Conservation (phyloP, 2,797 vertebrate species). For the Avahi laniger region DNA sequence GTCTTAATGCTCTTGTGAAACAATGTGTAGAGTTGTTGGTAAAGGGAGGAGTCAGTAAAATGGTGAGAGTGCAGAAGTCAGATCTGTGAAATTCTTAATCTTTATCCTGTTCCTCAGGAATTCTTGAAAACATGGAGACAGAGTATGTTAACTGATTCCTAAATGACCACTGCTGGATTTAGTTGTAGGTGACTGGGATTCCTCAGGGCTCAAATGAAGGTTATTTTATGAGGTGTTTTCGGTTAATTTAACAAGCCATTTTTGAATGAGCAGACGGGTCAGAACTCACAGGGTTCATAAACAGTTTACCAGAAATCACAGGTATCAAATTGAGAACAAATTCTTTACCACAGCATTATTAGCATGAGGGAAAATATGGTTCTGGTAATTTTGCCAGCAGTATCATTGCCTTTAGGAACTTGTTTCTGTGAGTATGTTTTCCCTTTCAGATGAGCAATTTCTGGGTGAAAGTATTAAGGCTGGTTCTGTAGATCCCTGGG, state of each 20-base stretch:
- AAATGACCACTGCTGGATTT: neutral
- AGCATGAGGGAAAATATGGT: neutral
- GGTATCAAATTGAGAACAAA: constrained; percentile 4
- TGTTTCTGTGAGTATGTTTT: neutral
- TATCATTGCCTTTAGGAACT: neutral
- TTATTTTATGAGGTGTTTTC: constrained; percentile 4
- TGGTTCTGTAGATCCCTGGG: constrained; percentile 3
- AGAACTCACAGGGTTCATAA: neutral
- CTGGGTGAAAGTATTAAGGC: neutral
- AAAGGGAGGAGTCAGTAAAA: neutral
- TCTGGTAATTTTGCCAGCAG: neutral
- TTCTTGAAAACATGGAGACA: neutral
- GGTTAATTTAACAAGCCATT: neutral
- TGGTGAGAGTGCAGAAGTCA: neutral
- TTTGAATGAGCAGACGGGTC: constrained; percentile 16
- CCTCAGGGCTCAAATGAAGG: neutral
- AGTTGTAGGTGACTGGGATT: neutral
- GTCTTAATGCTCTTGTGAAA: neutral
- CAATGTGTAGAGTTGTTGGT: neutral
- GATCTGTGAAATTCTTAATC: neutral
- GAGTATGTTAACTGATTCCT: neutral
- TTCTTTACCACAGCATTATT: neutral
- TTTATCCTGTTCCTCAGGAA: neutral
- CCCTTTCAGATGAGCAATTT: constrained; percentile 26
- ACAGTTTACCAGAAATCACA: constrained; percentile 13